Evolutionary conservation across 2,888 invertebrate genomes (phyloP).

Genomic region (Pristionchus entomophagus): DNA sequence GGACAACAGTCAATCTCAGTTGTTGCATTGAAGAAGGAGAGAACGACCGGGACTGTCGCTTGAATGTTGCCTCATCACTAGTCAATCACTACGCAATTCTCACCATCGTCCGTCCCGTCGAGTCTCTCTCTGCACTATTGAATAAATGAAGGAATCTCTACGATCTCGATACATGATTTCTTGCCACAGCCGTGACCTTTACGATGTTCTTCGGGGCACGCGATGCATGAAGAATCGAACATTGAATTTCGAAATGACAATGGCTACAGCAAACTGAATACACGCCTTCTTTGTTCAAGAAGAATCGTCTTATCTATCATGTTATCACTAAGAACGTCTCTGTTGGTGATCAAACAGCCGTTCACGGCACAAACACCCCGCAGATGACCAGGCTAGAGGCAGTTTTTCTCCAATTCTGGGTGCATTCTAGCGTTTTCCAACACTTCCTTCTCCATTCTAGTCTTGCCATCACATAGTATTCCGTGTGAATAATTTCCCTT

Average conservation of each 20-base stretch:
- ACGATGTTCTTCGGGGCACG: background rate
- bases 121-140: too few relatives aligned
- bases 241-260: background rate
- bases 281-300: too few relatives aligned
- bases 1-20: constrained; percentile 1
- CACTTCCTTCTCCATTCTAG: background rate
- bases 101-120: background rate
- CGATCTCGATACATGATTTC: background rate
- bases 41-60: background rate
- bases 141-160: too few relatives aligned
- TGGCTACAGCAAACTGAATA: background rate
- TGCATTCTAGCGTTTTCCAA: background rate
- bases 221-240: background rate
- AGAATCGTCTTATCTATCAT: background rate
- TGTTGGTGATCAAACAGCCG: background rate
- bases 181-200: constrained; percentile 1
- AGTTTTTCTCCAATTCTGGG: background rate
- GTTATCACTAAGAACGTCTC: background rate
- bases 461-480: constrained; percentile 1
- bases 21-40: constrained; percentile 18
- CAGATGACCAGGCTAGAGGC: background rate
- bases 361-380: background rate
- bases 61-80: background rate
- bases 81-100: background rate
- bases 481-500: background rate